These are phyloP conservation scores for Dasypolia templi DNA, from an alignment of 2,888 invertebrate genomes.

Conservation along the genomic window DNA sequence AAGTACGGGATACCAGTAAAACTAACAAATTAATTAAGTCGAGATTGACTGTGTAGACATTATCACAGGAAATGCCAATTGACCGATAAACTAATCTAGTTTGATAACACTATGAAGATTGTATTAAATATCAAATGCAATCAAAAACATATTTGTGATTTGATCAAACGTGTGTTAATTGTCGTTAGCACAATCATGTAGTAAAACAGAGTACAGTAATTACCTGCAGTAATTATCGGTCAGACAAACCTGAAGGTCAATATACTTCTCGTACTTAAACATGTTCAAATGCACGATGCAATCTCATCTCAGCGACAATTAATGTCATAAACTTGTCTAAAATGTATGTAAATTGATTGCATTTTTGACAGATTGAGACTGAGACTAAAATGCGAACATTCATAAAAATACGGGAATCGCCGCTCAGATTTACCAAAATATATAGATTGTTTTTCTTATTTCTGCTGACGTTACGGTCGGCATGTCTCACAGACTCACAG, in stretches of 20 bases:
- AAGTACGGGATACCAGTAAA: background rate
- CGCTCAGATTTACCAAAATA: too few relatives aligned
- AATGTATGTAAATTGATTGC: too few relatives aligned
- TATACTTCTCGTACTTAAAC: too few relatives aligned
- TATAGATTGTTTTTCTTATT: too few relatives aligned
- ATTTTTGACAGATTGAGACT: too few relatives aligned
- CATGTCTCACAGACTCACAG: slow-evolving; percentile 69
- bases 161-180: background rate
- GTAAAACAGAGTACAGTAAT: background rate
- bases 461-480: slow-evolving; percentile 68
- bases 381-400: too few relatives aligned
- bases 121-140: slow-evolving; percentile 15
- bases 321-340: too few relatives aligned
- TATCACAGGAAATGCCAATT: slow-evolving; percentile 31
- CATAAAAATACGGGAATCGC: too few relatives aligned
- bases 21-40: background rate
- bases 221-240: too few relatives aligned
- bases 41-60: background rate
- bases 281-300: too few relatives aligned
- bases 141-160: background rate
- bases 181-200: background rate
- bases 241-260: too few relatives aligned
- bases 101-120: slow-evolving; percentile 20
- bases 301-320: too few relatives aligned
- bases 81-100: slow-evolving; percentile 34